phyloP scores from a whole-genome alignment of 53 echinoderm and acorn worm genomes.

The Stichopus horrens region DNA sequence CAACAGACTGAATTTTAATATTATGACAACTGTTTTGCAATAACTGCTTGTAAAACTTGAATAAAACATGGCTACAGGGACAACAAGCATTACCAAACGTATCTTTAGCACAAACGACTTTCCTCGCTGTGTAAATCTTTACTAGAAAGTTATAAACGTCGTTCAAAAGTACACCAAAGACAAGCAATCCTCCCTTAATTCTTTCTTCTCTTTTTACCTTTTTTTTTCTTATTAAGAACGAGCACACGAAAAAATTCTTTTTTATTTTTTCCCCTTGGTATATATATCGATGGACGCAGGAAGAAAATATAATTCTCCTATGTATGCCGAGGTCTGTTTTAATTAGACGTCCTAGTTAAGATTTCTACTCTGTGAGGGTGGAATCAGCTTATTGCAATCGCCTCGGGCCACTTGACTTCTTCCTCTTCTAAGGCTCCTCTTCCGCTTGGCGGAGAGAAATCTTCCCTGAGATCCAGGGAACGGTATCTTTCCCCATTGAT shows the following conservation, averaged over 20 bases:
- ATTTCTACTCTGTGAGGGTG: not conserved
- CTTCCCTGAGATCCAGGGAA: slow-evolving; percentile 2
- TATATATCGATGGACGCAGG: too few species aligned
- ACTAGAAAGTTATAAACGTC: too few species aligned
- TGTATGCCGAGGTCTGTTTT: slow-evolving; percentile 24
- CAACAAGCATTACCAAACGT: too few species aligned
- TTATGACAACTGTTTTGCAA: too few species aligned
- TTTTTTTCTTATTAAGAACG: not conserved
- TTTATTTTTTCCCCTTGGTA: not conserved
- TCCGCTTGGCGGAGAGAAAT: not conserved
- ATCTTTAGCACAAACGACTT: too few species aligned
- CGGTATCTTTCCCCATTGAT: not conserved
- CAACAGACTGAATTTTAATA: too few species aligned
- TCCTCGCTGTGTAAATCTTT: too few species aligned
- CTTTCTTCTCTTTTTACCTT: not conserved
- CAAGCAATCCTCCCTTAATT: too few species aligned
- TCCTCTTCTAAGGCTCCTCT: not conserved
- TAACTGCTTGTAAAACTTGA: too few species aligned
- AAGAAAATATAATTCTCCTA: not conserved
- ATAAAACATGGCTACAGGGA: too few species aligned
- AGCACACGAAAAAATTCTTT: not conserved
- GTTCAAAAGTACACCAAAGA: too few species aligned
- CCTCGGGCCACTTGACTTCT: slow-evolving; percentile 21
- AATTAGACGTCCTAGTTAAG: slow-evolving; percentile 35
- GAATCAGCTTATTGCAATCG: slow-evolving; percentile 28